phyloP scores from a whole-genome alignment of 2,888 invertebrate species.

The Furcula furcula region DNA sequence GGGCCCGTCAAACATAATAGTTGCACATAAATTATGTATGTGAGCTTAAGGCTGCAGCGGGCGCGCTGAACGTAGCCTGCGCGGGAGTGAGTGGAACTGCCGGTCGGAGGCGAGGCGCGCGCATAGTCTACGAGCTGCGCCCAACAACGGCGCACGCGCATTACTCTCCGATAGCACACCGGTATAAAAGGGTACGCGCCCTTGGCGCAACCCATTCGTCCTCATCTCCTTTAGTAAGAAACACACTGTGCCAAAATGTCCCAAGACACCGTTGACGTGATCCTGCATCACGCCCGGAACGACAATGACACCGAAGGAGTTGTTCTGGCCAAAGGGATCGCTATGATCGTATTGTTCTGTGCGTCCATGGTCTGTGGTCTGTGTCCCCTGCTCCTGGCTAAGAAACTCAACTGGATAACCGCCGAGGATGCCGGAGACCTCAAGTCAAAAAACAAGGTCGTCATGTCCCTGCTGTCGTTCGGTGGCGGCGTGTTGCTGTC shows the following conservation, averaged over 20 bases:
- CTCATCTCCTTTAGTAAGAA: constrained; percentile 16
- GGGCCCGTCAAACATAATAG: no score
- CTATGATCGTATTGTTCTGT: constrained; percentile 89
- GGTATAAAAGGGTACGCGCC: constrained; percentile 63
- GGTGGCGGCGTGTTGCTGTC: constrained; percentile 92
- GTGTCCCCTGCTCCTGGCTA: constrained; percentile 86
- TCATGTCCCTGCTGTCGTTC: constrained; percentile 86
- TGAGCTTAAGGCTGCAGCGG: constrained; percentile 48
- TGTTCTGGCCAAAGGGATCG: constrained; percentile 87
- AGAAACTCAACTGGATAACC: constrained; percentile 83
- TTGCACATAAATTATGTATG: constrained; percentile 28
- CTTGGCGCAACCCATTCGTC: constrained; percentile 40
- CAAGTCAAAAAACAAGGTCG: constrained; percentile 72
- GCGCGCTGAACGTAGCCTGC: constrained; percentile 41
- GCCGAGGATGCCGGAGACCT: constrained; percentile 69
- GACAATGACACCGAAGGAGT: constrained; percentile 71
- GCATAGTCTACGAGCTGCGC: constrained; percentile 62
- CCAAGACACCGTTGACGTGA: constrained; percentile 26
- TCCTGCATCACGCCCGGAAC: constrained; percentile 35
- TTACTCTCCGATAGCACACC: constrained; percentile 47
- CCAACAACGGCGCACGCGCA: constrained; percentile 67
- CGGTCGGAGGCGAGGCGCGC: constrained; percentile 31
- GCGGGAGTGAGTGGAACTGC: constrained; percentile 58
- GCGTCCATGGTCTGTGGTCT: constrained; percentile 89
- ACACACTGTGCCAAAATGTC: constrained; percentile 34